Evolutionary conservation across 2,888 invertebrate genomes (phyloP), one percentile per base, ranked within the genome.

Genomic region (Resseliella maxima): DNA sequence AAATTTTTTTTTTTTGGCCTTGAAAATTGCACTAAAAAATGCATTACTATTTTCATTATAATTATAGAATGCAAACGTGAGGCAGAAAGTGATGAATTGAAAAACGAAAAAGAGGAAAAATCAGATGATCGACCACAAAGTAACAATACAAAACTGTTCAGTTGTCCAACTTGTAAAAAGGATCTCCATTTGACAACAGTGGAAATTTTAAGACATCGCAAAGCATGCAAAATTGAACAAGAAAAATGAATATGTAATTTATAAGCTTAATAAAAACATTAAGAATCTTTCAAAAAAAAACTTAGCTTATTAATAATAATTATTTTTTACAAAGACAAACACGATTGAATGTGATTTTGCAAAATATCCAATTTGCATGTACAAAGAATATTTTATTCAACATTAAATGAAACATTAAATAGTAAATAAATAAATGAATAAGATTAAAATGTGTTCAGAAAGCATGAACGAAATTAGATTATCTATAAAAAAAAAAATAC

Each of bases 151-250:
- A 93, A 93, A 90, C 91, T 92, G 81, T 97, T 94, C 91, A 93
- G 93, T 88, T 98, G 98, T 90, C 92, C 93, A 15, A 92, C 90
- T 88, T 98, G 98, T 91, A 91, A 93, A 1, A 92, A 94, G 88
- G 93, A 92, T 6, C 90, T 97, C 87, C 92, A 93, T 88, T 91
- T 97, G 88, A 95, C 95, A 18, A 94, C 96, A 5, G 95, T 96
- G 35, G 97, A 98, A 90, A 95, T 97, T 90, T 92, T 98, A 87
- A 95, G 94, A 89, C 98, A 98, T 92, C 96, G 94, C 90, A 96
- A 94, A 89, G 92, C 91, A 88, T 94, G 94, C 90, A 90, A n/a
- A 24, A n/a, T n/a, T 36, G 41, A 5, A n/a, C 21, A 1, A 10
- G 81, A 72, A 72, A 24, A 72, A 10, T 54, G 54, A 5, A 10